Evolutionary conservation across 2,113 vertebrate genomes (phyloP).

Genomic region (Verasper variegatus): DNA sequence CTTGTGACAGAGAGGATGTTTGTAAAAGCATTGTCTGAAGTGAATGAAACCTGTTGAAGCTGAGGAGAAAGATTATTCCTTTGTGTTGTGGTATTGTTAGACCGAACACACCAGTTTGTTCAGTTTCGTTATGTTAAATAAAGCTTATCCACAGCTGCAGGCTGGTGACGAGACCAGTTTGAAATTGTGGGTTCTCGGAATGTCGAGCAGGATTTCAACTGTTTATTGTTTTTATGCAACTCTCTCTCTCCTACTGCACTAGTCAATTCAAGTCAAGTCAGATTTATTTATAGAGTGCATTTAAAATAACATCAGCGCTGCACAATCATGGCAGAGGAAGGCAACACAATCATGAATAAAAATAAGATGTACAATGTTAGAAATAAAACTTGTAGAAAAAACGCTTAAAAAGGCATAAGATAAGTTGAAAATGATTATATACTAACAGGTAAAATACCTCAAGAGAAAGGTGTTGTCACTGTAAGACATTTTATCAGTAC

Average conservation of each 20-base stretch:
- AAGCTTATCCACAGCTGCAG: slow-evolving; percentile 25
- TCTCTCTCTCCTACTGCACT: slow-evolving; percentile 15
- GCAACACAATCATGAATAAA: too few species aligned
- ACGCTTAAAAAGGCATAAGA: too few species aligned
- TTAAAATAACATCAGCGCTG: too few species aligned
- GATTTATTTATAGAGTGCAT: neutral
- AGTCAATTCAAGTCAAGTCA: neutral
- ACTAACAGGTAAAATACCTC: slow-evolving; percentile 19
- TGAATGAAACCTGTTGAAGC: slow-evolving; percentile 28
- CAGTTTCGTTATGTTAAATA: slow-evolving; percentile 35
- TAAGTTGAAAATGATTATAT: neutral
- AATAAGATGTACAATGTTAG: neutral
- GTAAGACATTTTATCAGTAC: neutral
- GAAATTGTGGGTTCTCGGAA: slow-evolving; percentile 21
- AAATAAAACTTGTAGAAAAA: neutral
- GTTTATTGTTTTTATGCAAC: slow-evolving; percentile 23
- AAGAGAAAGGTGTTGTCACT: slow-evolving; percentile 3
- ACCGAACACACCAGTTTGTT: slow-evolving; percentile 7
- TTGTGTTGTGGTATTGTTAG: slow-evolving; percentile 7
- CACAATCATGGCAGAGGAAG: too few species aligned
- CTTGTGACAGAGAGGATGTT: slow-evolving; percentile 9
- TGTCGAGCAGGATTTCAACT: slow-evolving; percentile 13
- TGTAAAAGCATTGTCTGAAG: slow-evolving; percentile 8
- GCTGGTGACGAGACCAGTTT: slow-evolving; percentile 26
- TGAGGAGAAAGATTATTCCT: neutral